Evolutionary conservation across 2,888 invertebrate species (phyloP).

Genomic region (Ectobius pallidus): DNA sequence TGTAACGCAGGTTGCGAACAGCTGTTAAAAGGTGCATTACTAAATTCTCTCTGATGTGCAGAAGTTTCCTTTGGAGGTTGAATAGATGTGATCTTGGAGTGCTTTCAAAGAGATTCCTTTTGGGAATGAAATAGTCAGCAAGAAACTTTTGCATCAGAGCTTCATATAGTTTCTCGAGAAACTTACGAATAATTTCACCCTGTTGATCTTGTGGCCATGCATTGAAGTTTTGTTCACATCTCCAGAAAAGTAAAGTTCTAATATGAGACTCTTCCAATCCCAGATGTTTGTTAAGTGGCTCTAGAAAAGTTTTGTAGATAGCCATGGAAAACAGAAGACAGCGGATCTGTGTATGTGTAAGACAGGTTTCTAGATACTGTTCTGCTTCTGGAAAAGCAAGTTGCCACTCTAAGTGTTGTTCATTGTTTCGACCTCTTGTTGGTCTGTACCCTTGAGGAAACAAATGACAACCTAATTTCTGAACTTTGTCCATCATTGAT

Average conservation of each 20-base stretch:
- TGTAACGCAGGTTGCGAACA: constrained; percentile 70
- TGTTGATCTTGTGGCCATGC: constrained; percentile 77
- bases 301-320: constrained; percentile 75
- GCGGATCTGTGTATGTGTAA: constrained; percentile 73
- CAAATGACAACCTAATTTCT: constrained; percentile 69
- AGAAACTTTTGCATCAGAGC: constrained; percentile 66
- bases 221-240: constrained; percentile 73
- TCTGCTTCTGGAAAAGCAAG: constrained; percentile 79
- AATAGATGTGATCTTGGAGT: constrained; percentile 68
- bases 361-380: constrained; percentile 72
- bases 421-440: constrained; percentile 65
- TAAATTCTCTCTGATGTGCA: constrained; percentile 73
- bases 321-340: constrained; percentile 71
- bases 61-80: constrained; percentile 69
- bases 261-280: constrained; percentile 75
- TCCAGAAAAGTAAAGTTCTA: constrained; percentile 76
- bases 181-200: constrained; percentile 68
- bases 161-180: constrained; percentile 67
- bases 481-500: constrained; percentile 69
- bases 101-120: constrained; percentile 74
- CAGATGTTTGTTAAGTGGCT: constrained; percentile 64
- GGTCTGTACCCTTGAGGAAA: constrained; percentile 73
- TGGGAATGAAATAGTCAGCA: constrained; percentile 75
- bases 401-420: constrained; percentile 77
- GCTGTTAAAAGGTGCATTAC: constrained; percentile 72